These are phyloP conservation scores for Ophion costatus DNA, from an alignment of 2,888 invertebrate species.

Conservation along the genomic window DNA sequence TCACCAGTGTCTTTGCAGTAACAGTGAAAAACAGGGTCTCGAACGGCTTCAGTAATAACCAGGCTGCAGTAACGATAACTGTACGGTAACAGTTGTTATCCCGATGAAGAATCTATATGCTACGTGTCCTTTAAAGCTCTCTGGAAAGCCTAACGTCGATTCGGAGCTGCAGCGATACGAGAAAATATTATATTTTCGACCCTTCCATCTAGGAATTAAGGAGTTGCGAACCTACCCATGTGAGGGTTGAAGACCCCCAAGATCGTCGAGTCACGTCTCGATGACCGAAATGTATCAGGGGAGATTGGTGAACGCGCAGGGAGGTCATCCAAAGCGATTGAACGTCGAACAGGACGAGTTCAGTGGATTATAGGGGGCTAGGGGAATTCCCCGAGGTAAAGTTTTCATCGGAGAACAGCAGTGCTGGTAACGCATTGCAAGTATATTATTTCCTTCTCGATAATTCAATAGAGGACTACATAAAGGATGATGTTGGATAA, in stretches of 20 bases:
- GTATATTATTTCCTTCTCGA: conserved; percentile 35
- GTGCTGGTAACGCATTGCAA: conserved; percentile 10
- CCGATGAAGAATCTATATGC: too few relatives aligned
- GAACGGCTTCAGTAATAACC: too few relatives aligned
- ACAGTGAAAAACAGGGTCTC: too few relatives aligned
- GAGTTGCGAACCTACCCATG: neutral
- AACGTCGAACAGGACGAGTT: neutral
- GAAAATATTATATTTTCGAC: too few relatives aligned
- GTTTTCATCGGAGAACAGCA: conserved; percentile 38
- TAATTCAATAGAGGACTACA: conserved; percentile 51
- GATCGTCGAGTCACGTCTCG: conserved; percentile 10
- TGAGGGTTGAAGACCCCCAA: neutral
- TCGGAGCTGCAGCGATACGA: too few relatives aligned
- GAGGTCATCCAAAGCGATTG: conserved; percentile 6
- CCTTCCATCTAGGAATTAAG: too few relatives aligned
- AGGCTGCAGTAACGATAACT: too few relatives aligned
- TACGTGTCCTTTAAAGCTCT: too few relatives aligned
- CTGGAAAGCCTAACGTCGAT: too few relatives aligned
- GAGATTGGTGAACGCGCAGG: conserved; percentile 46
- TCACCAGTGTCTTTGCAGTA: too few relatives aligned
- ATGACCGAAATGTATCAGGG: conserved; percentile 3
- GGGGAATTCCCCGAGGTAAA: conserved; percentile 44
- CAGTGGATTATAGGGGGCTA: neutral
- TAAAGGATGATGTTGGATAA: conserved; percentile 11
- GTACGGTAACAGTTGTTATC: too few relatives aligned